Evolutionary conservation across 2,113 vertebrate genomes (phyloP).

Genomic region (Oncorhynchus tshawytscha): DNA sequence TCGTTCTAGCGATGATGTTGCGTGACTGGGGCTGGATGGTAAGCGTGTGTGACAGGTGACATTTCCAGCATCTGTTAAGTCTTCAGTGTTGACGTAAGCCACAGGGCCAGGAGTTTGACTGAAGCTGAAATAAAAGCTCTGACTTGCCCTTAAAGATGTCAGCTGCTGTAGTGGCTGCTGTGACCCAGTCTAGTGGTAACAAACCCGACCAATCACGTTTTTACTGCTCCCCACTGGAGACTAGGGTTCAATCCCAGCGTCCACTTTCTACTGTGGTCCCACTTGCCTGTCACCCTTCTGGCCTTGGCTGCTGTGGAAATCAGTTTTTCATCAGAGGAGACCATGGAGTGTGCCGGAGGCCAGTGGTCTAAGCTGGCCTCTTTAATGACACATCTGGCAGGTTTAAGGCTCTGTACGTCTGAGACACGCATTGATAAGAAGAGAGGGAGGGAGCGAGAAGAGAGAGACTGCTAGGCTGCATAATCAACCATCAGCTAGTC

Average conservation of each 20-base stretch:
- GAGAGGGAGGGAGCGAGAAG: neutral
- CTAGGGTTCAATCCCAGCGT: no score
- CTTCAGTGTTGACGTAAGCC: conserved; percentile 56
- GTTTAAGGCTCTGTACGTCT: conserved; percentile 14
- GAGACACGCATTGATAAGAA: conserved; percentile 20
- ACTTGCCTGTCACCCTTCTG: no score
- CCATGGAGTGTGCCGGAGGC: neutral
- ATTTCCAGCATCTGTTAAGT: conserved; percentile 64
- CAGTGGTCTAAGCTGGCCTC: neutral
- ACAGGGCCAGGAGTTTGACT: conserved; percentile 53
- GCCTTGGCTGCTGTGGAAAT: neutral
- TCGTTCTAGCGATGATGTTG: conserved; percentile 40
- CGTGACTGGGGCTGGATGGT: conserved; percentile 42
- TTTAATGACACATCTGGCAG: conserved; percentile 31
- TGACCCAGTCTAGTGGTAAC: neutral
- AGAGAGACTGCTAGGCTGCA: neutral
- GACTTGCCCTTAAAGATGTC: neutral
- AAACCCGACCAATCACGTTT: no score
- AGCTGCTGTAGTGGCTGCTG: neutral
- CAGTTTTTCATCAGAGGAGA: no score
- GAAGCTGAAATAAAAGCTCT: conserved; percentile 6
- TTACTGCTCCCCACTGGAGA: no score
- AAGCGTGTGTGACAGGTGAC: conserved; percentile 67
- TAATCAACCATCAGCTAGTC: conserved; percentile 37
- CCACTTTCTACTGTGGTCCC: no score